Conservation (phyloP, 2,888 invertebrate species). For the Ernsta delagoae region DNA sequence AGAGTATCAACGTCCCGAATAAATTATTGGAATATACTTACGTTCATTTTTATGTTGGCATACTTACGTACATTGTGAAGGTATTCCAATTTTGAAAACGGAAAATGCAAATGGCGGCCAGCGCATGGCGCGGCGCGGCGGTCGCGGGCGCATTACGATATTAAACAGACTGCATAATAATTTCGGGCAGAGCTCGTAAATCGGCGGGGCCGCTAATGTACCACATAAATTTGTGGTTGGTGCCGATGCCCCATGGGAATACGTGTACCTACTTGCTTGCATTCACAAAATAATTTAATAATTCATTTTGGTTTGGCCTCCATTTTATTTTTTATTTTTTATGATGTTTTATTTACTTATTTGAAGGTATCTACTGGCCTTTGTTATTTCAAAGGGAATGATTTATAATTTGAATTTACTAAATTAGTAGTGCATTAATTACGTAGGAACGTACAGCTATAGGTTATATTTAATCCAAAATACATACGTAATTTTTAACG, state of each 20-base stretch:
- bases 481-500: too few relatives aligned
- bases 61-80: not conserved
- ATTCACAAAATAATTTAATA: too few relatives aligned
- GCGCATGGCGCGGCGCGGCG: not conserved
- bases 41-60: too few relatives aligned
- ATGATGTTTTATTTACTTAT: not conserved
- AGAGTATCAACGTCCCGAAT: not conserved
- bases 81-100: constrained; percentile 25
- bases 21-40: not conserved
- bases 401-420: not conserved
- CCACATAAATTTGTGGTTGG: constrained; percentile 39
- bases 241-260: constrained; percentile 15
- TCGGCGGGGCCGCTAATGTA: constrained; percentile 44
- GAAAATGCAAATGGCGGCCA: constrained; percentile 29
- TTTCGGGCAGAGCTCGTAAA: constrained; percentile 40
- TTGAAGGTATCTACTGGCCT: not conserved
- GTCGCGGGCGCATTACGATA: constrained; percentile 31
- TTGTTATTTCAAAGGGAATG: not conserved
- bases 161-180: constrained; percentile 40
- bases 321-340: not conserved
- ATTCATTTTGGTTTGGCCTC: not conserved
- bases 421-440: too few relatives aligned
- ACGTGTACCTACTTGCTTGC: not conserved
- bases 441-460: too few relatives aligned
- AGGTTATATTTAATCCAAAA: too few relatives aligned